phyloP scores from a whole-genome alignment of 2,797 vertebrate genomes.

The Acipenser oxyrinchus region DNA sequence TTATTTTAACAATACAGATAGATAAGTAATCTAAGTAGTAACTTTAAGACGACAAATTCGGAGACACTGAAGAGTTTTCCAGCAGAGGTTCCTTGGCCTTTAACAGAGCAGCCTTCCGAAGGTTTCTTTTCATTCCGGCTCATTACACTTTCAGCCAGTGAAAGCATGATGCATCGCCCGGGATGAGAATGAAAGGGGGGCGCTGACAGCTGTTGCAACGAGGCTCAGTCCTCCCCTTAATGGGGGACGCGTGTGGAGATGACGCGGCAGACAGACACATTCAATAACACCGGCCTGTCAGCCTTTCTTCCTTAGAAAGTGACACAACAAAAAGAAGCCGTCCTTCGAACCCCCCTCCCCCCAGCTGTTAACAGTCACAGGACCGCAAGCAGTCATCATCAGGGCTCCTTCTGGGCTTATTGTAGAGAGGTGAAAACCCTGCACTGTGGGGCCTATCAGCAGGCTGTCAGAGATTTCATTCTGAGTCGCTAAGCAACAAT shows the following conservation, averaged over 20 bases:
- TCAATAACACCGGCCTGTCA: slow-evolving; percentile 8
- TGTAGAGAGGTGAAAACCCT: slow-evolving; percentile 6
- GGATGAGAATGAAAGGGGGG: neutral
- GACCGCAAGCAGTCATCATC: slow-evolving; percentile 1
- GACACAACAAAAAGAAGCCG: slow-evolving; percentile 27
- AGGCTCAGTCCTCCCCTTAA: neutral
- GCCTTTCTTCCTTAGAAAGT: slow-evolving; percentile 24
- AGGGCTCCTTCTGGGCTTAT: slow-evolving; percentile 12
- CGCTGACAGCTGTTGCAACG: neutral
- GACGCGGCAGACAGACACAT: slow-evolving; percentile 19
- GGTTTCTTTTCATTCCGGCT: too few relatives aligned
- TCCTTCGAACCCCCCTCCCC: slow-evolving; percentile 1
- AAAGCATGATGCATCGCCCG: too few relatives aligned
- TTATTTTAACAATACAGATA: too few relatives aligned
- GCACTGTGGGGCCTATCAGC: slow-evolving; percentile 4
- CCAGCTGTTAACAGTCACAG: slow-evolving; percentile 14
- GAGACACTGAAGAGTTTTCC: too few relatives aligned
- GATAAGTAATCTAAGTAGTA: too few relatives aligned
- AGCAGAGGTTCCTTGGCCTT: too few relatives aligned
- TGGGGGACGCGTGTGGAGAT: neutral
- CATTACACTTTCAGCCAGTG: too few relatives aligned
- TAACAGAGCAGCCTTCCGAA: too few relatives aligned
- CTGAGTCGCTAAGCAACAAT: slow-evolving; percentile 16
- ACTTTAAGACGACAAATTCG: too few relatives aligned
- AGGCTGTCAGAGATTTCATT: slow-evolving; percentile 2